A percentile compares a stretch with the other conserved stretches of the same genome.
phyloP scores from a whole-genome alignment of 2,797 vertebrate genomes.

The Chiloscyllium punctatum region DNA sequence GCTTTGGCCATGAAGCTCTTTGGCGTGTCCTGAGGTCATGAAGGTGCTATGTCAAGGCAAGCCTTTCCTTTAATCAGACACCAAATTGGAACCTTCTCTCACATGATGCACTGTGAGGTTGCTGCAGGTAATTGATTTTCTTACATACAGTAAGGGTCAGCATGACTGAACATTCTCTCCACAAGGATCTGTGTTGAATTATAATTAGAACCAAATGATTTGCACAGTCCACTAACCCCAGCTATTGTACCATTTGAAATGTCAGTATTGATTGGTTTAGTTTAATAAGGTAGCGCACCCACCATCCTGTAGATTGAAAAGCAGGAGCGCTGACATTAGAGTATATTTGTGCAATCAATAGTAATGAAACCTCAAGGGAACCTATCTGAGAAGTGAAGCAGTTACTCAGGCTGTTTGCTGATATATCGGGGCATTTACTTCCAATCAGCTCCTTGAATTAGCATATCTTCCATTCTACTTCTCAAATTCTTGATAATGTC shows the following conservation, averaged over 20 bases:
- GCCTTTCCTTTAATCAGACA: not conserved
- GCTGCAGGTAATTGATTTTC: slow-evolving; percentile 8
- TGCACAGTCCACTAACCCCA: too few relatives aligned
- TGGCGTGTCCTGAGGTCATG: not conserved
- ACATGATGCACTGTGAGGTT: not conserved
- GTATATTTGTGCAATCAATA: not conserved
- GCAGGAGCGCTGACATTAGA: not conserved
- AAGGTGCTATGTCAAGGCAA: not conserved
- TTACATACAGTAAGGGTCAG: not conserved
- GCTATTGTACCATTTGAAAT: slow-evolving; percentile 20
- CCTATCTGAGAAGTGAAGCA: not conserved
- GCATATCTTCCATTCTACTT: not conserved
- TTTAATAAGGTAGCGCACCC: not conserved
- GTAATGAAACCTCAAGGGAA: not conserved
- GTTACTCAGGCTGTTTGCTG: not conserved
- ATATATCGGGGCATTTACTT: not conserved
- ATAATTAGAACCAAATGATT: slow-evolving; percentile 14
- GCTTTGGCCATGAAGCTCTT: too few relatives aligned
- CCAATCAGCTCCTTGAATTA: not conserved
- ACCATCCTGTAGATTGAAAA: not conserved
- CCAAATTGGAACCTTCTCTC: too few relatives aligned
- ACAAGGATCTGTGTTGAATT: not conserved
- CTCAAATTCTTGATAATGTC: not conserved
- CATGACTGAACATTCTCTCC: not conserved
- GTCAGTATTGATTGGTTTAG: slow-evolving; percentile 1